phyloP scores from a whole-genome alignment of 2,888 invertebrate species.

The Cylindroiulus punctatus region DNA sequence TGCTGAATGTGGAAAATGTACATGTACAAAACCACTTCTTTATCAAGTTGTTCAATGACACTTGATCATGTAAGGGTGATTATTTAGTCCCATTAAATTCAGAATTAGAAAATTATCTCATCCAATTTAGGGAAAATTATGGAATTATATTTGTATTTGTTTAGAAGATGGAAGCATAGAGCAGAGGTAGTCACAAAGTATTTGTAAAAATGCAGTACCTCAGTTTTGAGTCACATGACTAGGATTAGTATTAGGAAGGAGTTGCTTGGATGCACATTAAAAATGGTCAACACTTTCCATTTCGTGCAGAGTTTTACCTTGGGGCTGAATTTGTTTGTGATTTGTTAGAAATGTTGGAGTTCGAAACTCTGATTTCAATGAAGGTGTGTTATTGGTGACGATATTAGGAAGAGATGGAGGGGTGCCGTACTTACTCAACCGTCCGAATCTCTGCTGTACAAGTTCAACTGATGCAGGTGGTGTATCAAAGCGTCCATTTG shows the following conservation, averaged over 20 bases:
- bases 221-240: not conserved
- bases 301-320: not conserved
- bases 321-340: not conserved
- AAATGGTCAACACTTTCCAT: not conserved
- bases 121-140: not conserved
- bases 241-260: not conserved
- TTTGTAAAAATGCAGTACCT: not conserved
- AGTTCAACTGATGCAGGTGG: not conserved
- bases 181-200: not conserved
- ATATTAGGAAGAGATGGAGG: conserved; percentile 7
- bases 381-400: not conserved
- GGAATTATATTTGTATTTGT: not conserved
- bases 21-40: too few relatives aligned
- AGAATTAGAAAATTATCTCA: not conserved
- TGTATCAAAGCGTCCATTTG: not conserved
- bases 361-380: not conserved
- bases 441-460: not conserved
- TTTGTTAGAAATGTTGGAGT: not conserved
- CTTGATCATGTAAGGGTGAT: not conserved
- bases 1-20: too few relatives aligned
- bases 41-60: not conserved
- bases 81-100: not conserved
- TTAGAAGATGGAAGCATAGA: not conserved
- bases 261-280: not conserved
- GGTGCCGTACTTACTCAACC: not conserved